Base-by-base conservation (phyloP, 2,797 vertebrate species). In the Microhierax caerulescens region DNA sequence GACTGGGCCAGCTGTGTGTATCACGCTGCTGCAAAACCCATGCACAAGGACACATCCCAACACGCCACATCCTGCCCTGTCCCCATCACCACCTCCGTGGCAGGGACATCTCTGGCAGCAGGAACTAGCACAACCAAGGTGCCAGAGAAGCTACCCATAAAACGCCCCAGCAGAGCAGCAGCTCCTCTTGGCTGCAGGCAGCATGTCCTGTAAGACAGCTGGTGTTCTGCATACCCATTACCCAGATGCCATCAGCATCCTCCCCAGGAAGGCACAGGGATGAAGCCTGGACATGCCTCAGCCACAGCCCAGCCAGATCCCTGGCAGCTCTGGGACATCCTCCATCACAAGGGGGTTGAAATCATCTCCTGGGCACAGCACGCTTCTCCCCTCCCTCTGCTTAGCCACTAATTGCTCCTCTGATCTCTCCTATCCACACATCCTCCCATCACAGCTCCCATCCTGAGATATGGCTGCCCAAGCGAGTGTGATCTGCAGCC, bases 401-500 rank as follows among this genome's bases (percentile, higher is more conserved):
- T 74, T 41, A 70, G 32, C 22, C 72, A 25, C 34, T 34, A 28
- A 59, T 19, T 54, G 20, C 39, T 89, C 36, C 61, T 86, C 61
- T 88, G 64, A 77, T 56, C 61, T 20, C 11, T 86, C 12, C 50
- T 61, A 25, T 9, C 15, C 1, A 1, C 32, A 48, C 32, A 63
- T 28, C 32, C 12, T 65, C 41, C 25, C n/a, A 41, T 34, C 47
- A 10, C 41, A 72, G n/a, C 41, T 73, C 64, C 50, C 34, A 20
- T 28, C 48, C 54, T 0, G 0, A 76, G 34, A 73, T 41, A 47
- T 28, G 32, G 27, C 67, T 63, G 24, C 50, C n/a, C 0, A 3
- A 43, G 53, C 32, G 25, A 6, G 67, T 45, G 43, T 3, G 5
- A 39, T 50, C 43, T 74, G 36, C 65, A 68, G 22, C 57, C n/a